A percentile compares a stretch with the other conserved stretches of the same genome.
Evolutionary conservation across 1,140 invertebrate species (phyloP).

Genomic region (Apocrypta bakeri): DNA sequence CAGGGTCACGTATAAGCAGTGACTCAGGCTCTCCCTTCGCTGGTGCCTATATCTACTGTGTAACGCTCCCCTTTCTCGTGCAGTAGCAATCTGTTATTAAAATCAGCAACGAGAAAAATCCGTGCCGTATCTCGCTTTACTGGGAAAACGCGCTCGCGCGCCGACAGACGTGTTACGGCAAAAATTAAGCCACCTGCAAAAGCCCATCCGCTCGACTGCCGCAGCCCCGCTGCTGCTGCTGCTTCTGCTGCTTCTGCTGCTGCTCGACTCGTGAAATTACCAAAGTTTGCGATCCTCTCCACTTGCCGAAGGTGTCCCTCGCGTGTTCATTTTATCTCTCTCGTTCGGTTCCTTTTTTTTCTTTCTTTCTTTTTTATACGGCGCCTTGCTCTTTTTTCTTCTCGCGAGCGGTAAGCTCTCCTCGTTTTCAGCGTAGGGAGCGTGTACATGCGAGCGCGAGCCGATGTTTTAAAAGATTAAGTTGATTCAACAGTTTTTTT

Average conservation of each 20-base stretch:
- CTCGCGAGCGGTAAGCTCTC: neutral
- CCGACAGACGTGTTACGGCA: conserved; percentile 70
- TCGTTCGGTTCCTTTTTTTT: neutral
- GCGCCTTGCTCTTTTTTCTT: neutral
- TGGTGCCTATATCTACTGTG: neutral
- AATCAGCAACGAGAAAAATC: conserved; percentile 75
- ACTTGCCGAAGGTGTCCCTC: conserved; percentile 46
- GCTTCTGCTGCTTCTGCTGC: neutral
- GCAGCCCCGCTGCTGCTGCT: neutral
- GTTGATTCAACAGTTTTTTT: conserved; percentile 37
- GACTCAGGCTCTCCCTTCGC: conserved; percentile 61
- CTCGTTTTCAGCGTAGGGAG: neutral
- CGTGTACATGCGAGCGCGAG: neutral
- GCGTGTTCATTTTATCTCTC: conserved; percentile 27
- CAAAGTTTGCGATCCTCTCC: conserved; percentile 49
- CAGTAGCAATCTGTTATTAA: conserved; percentile 73
- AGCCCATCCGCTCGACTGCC: conserved; percentile 17
- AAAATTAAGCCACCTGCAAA: conserved; percentile 71
- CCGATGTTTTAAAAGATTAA: conserved; percentile 19
- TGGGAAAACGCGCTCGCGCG: conserved; percentile 46
- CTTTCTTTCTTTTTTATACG: conserved; percentile 7
- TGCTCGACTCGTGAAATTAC: conserved; percentile 59
- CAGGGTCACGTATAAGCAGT: conserved; percentile 72
- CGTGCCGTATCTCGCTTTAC: conserved; percentile 70
- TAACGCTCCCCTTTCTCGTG: conserved; percentile 36